These are phyloP conservation scores for Chalcis sispes DNA, from an alignment of 2,888 invertebrate species.

Conservation along the genomic window DNA sequence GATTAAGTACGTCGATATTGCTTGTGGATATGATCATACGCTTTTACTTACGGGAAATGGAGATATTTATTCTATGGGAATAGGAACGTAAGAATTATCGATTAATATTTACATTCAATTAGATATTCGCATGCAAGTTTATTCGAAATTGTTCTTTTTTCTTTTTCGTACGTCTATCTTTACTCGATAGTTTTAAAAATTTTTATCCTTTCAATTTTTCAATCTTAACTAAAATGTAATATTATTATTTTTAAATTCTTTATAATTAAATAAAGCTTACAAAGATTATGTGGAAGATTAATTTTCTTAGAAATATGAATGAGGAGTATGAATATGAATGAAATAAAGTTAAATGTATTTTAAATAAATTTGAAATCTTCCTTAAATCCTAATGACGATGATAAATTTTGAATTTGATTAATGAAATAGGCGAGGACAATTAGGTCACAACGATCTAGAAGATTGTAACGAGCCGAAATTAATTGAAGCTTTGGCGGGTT, in stretches of 20 bases:
- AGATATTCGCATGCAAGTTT: too few relatives aligned
- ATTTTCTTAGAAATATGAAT: too few relatives aligned
- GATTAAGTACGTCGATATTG: constrained; percentile 80
- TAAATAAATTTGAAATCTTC: too few relatives aligned
- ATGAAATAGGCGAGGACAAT: constrained; percentile 86
- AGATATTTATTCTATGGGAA: constrained; percentile 88
- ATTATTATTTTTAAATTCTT: constrained; percentile 1
- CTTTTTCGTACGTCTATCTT: too few relatives aligned
- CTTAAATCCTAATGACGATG: background rate
- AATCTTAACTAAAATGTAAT: background rate
- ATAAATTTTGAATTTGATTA: background rate
- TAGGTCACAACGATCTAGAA: constrained; percentile 87
- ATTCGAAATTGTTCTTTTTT: background rate
- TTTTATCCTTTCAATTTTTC: background rate
- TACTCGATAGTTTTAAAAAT: too few relatives aligned
- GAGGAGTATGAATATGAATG: too few relatives aligned
- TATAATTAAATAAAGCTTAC: too few relatives aligned
- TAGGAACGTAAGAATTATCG: constrained; percentile 83
- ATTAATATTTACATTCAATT: too few relatives aligned
- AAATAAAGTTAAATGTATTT: too few relatives aligned
- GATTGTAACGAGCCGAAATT: constrained; percentile 81
- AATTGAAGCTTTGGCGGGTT: constrained; percentile 86
- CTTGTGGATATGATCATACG: constrained; percentile 89
- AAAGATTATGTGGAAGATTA: too few relatives aligned
- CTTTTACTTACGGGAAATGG: constrained; percentile 84